Evolutionary conservation across 2,113 vertebrate species (phyloP).

Genomic region (Calonectris borealis): DNA sequence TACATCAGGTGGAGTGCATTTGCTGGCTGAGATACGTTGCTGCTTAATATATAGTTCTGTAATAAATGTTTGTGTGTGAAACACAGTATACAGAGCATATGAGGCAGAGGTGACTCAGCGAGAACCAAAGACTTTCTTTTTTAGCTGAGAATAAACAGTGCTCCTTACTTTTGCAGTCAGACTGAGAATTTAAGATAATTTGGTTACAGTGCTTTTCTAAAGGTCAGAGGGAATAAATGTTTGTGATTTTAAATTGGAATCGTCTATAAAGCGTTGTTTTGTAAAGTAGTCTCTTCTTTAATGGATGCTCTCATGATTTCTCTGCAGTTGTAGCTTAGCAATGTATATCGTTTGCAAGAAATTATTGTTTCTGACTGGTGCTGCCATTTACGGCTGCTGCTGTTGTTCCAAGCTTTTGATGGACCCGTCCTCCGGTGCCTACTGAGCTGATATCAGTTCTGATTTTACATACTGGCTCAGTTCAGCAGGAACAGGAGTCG

Average conservation of each 20-base stretch:
- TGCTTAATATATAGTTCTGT: too few species aligned
- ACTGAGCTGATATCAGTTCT: slow-evolving; percentile 99
- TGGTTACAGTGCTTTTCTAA: neutral
- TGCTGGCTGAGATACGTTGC: too few species aligned
- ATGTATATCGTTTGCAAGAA: slow-evolving; percentile 1
- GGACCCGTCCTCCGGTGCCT: slow-evolving; percentile 98
- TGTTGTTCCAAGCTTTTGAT: slow-evolving; percentile 63
- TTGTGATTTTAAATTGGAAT: neutral
- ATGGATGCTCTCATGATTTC: neutral
- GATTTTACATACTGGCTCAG: slow-evolving; percentile 97
- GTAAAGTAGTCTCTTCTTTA: neutral
- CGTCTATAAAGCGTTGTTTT: neutral
- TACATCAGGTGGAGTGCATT: too few species aligned
- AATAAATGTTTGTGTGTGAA: too few species aligned
- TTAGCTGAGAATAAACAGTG: too few species aligned
- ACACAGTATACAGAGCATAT: too few species aligned
- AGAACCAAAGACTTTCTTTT: too few species aligned
- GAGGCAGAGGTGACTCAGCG: too few species aligned
- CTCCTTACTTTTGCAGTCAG: neutral
- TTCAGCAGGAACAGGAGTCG: slow-evolving; percentile 99
- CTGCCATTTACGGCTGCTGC: slow-evolving; percentile 13
- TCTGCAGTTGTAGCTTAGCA: neutral
- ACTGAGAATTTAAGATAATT: neutral
- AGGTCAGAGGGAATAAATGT: neutral
- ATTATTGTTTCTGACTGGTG: neutral